phyloP scores from a whole-genome alignment of 2,113 vertebrate species.

The Pseudopipra pipra region DNA sequence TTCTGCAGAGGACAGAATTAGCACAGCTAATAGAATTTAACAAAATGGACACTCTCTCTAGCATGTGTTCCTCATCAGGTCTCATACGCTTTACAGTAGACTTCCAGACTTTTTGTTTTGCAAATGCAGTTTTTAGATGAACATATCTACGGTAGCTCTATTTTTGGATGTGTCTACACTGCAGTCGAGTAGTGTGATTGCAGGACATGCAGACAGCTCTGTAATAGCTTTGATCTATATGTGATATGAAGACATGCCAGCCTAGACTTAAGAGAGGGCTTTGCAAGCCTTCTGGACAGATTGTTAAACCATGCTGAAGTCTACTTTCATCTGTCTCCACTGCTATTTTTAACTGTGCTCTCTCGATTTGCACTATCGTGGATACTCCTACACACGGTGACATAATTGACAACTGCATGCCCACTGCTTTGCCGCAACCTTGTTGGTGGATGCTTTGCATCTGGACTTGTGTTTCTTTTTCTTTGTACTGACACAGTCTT shows the following conservation, averaged over 20 bases:
- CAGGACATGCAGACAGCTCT: neutral
- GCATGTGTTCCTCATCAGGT: conserved; percentile 30
- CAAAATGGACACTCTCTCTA: neutral
- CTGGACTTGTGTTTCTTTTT: rapidly evolving
- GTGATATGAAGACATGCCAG: neutral
- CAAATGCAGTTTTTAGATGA: neutral
- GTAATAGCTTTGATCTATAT: neutral
- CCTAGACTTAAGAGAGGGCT: neutral
- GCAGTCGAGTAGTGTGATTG: neutral
- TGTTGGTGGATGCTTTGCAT: neutral
- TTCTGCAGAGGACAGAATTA: neutral
- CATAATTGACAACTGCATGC: neutral
- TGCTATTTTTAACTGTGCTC: conserved; percentile 20
- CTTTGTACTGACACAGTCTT: neutral
- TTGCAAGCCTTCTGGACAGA: neutral
- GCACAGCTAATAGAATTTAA: neutral
- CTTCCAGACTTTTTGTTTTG: conserved; percentile 8
- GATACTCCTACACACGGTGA: neutral
- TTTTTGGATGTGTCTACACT: neutral
- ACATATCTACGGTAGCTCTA: neutral
- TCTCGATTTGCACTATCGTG: neutral
- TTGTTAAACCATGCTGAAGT: neutral
- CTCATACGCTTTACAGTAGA: neutral
- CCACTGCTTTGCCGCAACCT: neutral
- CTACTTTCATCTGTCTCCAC: neutral